These are phyloP conservation scores for Protobothrops flavoviridis DNA, from an alignment of 2,113 vertebrate species.

Conservation along the genomic window DNA sequence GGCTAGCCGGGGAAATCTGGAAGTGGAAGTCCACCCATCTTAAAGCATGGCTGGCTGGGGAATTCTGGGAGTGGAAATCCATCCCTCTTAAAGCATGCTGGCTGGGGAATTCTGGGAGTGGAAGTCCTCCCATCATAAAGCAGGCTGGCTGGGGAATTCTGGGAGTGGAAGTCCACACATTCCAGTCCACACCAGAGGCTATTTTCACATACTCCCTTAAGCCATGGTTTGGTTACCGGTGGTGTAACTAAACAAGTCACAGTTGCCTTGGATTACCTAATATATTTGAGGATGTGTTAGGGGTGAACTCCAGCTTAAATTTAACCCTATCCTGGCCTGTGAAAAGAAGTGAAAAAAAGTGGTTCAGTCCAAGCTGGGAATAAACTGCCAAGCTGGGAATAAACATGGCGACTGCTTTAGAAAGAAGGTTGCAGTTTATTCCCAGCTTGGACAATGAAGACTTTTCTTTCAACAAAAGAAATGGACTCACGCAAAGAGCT, in stretches of 20 bases:
- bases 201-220: not conserved
- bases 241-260: not conserved
- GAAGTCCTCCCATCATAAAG: not conserved
- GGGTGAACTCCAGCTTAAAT: not conserved
- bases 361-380: no score
- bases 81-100: not conserved
- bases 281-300: not conserved
- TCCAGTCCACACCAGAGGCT: not conserved
- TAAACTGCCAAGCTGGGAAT: no score
- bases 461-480: no score
- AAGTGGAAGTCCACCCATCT: no score
- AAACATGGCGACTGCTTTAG: no score
- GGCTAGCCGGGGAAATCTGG: no score
- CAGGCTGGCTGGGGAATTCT: not conserved
- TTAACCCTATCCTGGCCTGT: not conserved
- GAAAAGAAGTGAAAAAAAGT: not conserved
- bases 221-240: not conserved
- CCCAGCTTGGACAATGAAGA: no score
- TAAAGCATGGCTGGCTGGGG: no score
- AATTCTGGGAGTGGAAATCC: not conserved
- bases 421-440: no score
- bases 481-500: conserved; percentile 66
- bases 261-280: not conserved
- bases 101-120: not conserved
- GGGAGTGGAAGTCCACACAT: not conserved